phyloP scores from a whole-genome alignment of 2,113 vertebrate genomes.

The Hippoglossus stenolepis region DNA sequence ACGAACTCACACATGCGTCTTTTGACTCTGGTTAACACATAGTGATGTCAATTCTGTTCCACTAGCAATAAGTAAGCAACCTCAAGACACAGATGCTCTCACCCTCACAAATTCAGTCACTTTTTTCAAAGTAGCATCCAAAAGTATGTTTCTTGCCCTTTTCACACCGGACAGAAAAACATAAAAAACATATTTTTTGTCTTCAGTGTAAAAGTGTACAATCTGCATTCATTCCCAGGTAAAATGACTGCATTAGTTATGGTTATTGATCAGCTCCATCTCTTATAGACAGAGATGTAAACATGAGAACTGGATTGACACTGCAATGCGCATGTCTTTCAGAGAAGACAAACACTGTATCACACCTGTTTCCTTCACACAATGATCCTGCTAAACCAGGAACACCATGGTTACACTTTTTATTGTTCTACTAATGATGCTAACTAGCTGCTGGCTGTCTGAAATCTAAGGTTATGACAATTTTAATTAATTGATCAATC shows the following conservation, averaged over 20 bases:
- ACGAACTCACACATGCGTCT: slow-evolving; percentile 6
- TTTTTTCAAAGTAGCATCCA: not conserved
- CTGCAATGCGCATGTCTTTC: too few species aligned
- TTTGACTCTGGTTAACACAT: slow-evolving; percentile 25
- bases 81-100: not conserved
- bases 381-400: too few species aligned
- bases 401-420: too few species aligned
- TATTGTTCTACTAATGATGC: too few species aligned
- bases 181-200: not conserved
- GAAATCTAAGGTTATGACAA: too few species aligned
- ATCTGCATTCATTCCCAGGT: not conserved
- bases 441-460: too few species aligned
- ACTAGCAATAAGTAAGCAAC: slow-evolving; percentile 14
- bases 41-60: slow-evolving; percentile 21
- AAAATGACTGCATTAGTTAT: not conserved
- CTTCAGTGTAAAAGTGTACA: not conserved
- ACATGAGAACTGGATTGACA: too few species aligned
- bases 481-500: too few species aligned
- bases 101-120: not conserved
- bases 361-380: too few species aligned
- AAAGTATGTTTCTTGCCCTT: not conserved
- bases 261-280: not conserved
- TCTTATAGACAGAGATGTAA: not conserved
- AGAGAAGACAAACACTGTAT: too few species aligned
- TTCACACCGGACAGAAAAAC: not conserved